Evolutionary conservation across 2,888 invertebrate genomes (phyloP).

Genomic region (Chydorus sphaericus): DNA sequence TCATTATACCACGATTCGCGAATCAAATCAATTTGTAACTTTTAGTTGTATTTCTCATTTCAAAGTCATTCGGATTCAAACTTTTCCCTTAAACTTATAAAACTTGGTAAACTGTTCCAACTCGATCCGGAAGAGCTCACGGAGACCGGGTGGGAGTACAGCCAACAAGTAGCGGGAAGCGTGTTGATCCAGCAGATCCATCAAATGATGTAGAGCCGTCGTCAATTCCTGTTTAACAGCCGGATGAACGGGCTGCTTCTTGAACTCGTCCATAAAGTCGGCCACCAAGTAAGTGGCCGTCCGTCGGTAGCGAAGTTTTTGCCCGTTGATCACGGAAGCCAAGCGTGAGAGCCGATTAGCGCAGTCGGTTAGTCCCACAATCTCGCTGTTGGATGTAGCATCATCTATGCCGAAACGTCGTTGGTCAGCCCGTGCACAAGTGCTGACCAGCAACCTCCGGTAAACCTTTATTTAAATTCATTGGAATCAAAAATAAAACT

Average conservation of each 20-base stretch:
- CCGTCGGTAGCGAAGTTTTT: constrained; percentile 21
- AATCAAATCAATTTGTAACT: too few species aligned
- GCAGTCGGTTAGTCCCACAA: neutral
- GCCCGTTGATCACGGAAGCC: constrained; percentile 9
- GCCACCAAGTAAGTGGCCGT: constrained; percentile 34
- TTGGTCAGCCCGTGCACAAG: constrained; percentile 7
- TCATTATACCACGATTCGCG: too few species aligned
- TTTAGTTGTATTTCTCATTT: too few species aligned
- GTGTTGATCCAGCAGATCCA: constrained; percentile 34
- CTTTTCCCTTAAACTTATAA: constrained; percentile 36
- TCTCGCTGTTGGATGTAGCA: too few species aligned
- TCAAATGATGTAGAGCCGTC: constrained; percentile 32
- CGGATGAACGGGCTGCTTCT: constrained; percentile 31
- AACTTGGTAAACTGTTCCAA: constrained; percentile 34
- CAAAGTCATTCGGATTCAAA: too few species aligned
- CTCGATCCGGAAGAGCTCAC: constrained; percentile 34
- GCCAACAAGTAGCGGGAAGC: constrained; percentile 32
- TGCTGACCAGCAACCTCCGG: constrained; percentile 3
- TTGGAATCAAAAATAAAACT: too few species aligned
- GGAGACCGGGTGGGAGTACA: constrained; percentile 31
- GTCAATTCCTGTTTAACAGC: constrained; percentile 35
- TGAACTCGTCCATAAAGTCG: constrained; percentile 33
- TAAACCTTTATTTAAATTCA: too few species aligned
- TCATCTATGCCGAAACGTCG: neutral
- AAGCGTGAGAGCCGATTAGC: constrained; percentile 12